Evolutionary conservation across 1,140 invertebrate species (phyloP), one percentile per base, ranked within the genome.

Genomic region (Harlomillsia oculata): DNA sequence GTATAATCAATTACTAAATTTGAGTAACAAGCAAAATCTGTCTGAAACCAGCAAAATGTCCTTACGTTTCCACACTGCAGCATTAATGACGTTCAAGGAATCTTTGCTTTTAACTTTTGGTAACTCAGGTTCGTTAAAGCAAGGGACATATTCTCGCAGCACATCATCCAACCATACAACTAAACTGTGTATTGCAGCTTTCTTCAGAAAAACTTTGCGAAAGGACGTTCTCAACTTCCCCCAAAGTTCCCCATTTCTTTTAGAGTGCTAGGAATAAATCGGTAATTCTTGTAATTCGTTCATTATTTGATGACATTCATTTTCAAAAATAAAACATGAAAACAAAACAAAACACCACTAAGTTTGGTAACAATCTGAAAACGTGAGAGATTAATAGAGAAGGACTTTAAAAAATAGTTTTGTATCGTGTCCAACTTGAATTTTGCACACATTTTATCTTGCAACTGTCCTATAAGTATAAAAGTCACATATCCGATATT

Each of bases 171-270:
- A 77, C 23, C 71, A 70, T 11, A 70, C 59, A 0, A 91, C 69
- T 67, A 88, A 86, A 55, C 70, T 72, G 26, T 79, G 71, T 0
- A 87, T 80, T 62, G 80, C 82, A n/a, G 28, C 14, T 50, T 78
- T 75, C 0, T 84, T 80, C 60, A 85, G 83, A 28, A 94, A 71
- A 26, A 79, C 80, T 68, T 84, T 85, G 73, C 90, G 88, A 67
- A 91, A 84, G 34, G 80, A 76, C 56, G 79, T 82, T 21, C 90
- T 75, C 1, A 93, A 67, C 52, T 79, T 75, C 76, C 80, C 82
- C 91, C 90, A 94, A 54, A 88, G 81, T 9, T 73, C 69, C 2
- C 89, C 89, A 75, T 94, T 92, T 46, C 87, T 93, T 60, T 67
- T 77, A 59, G 21, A 28, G 55, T 59, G 13, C 1, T 26, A 21